Evolutionary conservation across 2,888 invertebrate species (phyloP), one percentile per base, ranked within the genome.

Genomic region (Diarsia brunnea): DNA sequence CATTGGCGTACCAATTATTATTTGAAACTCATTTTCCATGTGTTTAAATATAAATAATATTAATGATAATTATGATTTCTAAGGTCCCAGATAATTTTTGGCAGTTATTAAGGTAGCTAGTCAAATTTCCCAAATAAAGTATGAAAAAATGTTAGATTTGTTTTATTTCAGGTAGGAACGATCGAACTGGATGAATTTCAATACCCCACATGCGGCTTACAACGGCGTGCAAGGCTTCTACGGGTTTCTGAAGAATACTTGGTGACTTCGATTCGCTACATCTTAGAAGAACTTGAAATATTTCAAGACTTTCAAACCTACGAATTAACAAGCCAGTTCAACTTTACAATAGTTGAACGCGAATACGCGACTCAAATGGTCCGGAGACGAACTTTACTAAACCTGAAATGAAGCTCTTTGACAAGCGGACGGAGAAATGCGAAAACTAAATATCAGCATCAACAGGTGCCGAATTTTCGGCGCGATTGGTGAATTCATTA

Each of bases 381-480:
- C n/a, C 43, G 1, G 11, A 53, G 47, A 43, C 4, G 51, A 79
- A 31, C 45, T 71, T 51, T n/a, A 53, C 38, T 45, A 51, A 24
- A 16, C 12, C 53, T 8, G 11, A 70, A 70, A 71, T 66, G 45
- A 72, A 45, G 1, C 27, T 63, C 71, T 74, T 81, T 69, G 63
- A 76, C 55, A 55, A 63, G 27, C 55, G 43, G 58, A 27, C 70
- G 55, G 47, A 69, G 65, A 69, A 78, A 78, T 78, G 24, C 68
- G 58, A 68, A 60, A 72, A 70, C 66, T 61, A 55, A 55, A 8
- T 45, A 75, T 4, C 24, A 60, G 61, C 64, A 69, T 51, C 72
- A 84, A 84, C 87, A 87, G 89, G 84, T 88, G 89, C 84, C 73
- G 64, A 73, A 71, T 78, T 67, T 60, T 75, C 81, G 66, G 60